These are phyloP conservation scores for Thereva unica DNA, from an alignment of 2,888 invertebrate genomes.

Conservation along the genomic window DNA sequence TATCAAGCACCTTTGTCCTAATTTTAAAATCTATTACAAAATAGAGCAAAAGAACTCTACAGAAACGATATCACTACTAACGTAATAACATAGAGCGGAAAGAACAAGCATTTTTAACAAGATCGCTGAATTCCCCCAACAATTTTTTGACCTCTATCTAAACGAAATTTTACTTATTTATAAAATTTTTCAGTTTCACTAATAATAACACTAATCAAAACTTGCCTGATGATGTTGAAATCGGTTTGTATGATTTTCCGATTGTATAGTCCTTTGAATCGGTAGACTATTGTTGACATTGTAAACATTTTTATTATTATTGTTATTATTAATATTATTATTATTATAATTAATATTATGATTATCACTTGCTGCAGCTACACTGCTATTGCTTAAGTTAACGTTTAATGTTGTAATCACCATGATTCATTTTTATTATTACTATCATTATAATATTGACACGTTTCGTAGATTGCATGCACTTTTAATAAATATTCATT, in stretches of 20 bases:
- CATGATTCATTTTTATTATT: slow-evolving; percentile 46
- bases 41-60: too few relatives aligned
- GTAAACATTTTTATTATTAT: slow-evolving; percentile 34
- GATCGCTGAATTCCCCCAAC: too few relatives aligned
- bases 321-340: slow-evolving; percentile 35
- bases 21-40: too few relatives aligned
- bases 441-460: slow-evolving; percentile 4
- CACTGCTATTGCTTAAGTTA: slow-evolving; percentile 46
- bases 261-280: neutral
- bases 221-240: slow-evolving; percentile 57
- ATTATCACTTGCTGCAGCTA: slow-evolving; percentile 29
- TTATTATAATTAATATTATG: slow-evolving; percentile 35
- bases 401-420: slow-evolving; percentile 53
- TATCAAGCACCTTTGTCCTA: too few relatives aligned
- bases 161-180: too few relatives aligned
- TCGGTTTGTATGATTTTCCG: slow-evolving; percentile 49
- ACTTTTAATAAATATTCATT: slow-evolving; percentile 6
- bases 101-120: too few relatives aligned
- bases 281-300: slow-evolving; percentile 11
- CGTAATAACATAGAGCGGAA: too few relatives aligned
- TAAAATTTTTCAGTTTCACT: too few relatives aligned
- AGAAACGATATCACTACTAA: too few relatives aligned
- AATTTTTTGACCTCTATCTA: too few relatives aligned
- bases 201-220: slow-evolving; percentile 29
- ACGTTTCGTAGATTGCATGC: neutral